Conservation (phyloP, 2,797 vertebrate species). For the Fringilla coelebs region DNA sequence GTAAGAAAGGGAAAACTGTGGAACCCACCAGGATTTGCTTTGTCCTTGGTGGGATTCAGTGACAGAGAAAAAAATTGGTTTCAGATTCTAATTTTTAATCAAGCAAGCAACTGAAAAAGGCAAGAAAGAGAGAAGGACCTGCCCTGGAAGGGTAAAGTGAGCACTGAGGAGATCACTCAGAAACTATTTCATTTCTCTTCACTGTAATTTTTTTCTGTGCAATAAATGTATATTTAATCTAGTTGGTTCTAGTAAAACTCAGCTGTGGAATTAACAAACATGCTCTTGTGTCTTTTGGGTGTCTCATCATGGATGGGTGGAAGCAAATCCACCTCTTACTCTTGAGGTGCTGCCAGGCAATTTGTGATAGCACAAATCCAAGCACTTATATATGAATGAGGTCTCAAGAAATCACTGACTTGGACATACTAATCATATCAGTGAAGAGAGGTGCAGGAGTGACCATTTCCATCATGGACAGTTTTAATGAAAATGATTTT, state of each 20-base stretch:
- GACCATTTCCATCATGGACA: neutral
- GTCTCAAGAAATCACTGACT: neutral
- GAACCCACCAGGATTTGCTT: neutral
- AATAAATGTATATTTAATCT: rapidly evolving
- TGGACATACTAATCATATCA: neutral
- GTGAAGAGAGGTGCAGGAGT: neutral
- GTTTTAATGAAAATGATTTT: neutral
- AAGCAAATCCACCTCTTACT: neutral
- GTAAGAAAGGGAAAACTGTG: neutral
- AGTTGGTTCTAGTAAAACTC: neutral
- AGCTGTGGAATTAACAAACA: neutral
- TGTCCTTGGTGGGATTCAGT: neutral
- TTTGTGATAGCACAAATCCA: neutral
- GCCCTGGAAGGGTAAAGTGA: neutral
- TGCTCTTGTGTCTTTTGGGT: neutral
- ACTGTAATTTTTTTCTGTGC: neutral
- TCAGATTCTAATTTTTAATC: neutral
- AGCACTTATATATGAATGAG: rapidly evolving
- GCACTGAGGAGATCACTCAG: rapidly evolving
- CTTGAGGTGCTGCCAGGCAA: neutral
- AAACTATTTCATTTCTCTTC: neutral
- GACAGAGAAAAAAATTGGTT: neutral
- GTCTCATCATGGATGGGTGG: neutral
- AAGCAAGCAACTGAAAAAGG: neutral
- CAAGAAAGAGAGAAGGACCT: neutral